A percentile compares a stretch with the other conserved stretches of the same genome.
phyloP scores from a whole-genome alignment of 2,113 vertebrate species.

The Halichoerus grypus region DNA sequence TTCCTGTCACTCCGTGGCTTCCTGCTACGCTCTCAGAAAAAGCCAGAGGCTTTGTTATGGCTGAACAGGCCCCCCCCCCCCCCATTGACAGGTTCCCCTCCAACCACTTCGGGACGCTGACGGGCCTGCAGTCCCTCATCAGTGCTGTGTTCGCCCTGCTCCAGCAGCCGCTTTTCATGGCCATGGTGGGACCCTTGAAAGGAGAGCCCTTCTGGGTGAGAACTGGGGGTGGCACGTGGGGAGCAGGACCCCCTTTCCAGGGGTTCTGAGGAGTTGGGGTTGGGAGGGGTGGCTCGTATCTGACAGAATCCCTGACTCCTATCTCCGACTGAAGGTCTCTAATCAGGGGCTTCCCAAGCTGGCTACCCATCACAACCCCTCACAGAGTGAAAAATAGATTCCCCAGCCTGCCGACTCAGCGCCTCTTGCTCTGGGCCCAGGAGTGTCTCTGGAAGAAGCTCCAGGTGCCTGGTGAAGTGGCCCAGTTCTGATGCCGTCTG shows the following conservation, averaged over 20 bases:
- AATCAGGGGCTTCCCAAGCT: not conserved
- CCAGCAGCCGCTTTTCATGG: slow-evolving; percentile 94
- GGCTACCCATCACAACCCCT: not conserved
- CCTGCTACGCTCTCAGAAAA: not conserved
- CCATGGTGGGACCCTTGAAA: slow-evolving; percentile 89
- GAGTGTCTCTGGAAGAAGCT: not conserved
- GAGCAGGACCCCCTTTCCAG: not conserved
- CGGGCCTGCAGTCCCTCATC: slow-evolving; percentile 95
- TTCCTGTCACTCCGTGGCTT: not conserved
- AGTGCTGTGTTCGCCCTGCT: slow-evolving; percentile 93
- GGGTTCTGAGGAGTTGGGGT: not conserved
- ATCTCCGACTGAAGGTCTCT: not conserved
- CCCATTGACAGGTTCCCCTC: slow-evolving; percentile 88
- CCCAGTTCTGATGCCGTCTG: not conserved
- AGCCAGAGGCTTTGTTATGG: not conserved
- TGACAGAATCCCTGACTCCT: not conserved
- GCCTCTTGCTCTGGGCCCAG: not conserved
- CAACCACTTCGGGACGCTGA: slow-evolving; percentile 94
- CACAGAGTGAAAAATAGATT: not conserved
- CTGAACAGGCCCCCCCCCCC: not conserved
- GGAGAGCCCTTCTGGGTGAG: slow-evolving; percentile 93
- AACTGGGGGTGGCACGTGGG: rapidly evolving
- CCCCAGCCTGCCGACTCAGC: not conserved
- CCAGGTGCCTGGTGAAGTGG: too few relatives aligned
- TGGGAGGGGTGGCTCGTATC: not conserved